Base-by-base conservation (phyloP, 2,113 vertebrate species). In the Phalacrocorax aristotelis region DNA sequence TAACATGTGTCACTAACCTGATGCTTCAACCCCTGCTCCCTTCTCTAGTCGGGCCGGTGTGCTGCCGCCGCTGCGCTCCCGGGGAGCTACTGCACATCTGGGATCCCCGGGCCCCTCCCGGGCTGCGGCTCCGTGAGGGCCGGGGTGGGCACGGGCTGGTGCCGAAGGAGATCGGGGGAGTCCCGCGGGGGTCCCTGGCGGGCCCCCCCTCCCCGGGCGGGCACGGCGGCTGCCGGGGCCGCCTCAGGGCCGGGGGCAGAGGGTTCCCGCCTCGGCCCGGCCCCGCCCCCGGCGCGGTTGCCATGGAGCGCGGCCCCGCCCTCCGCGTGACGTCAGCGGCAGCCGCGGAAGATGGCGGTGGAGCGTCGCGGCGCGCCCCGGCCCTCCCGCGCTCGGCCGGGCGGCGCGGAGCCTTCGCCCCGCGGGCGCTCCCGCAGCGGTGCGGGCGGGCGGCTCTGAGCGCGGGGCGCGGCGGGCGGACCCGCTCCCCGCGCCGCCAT, bases 401-500 rank as follows among this genome's bases (percentile, higher is more conserved):
- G 38, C 38, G 38, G 38, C 38, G 38, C 38, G 38, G 38, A 38
- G 38, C 38, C 38, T 38, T 38, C 38, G 38, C 38, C 38, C 38
- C 38, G 38, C 38, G 38, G 38, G 38, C 38, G 38, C 38, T 38
- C 38, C 38, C 38, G 38, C 38, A 38, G 38, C 38, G 38, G 38
- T 38, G 38, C 38, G 38, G 10, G 38, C 38, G 38, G 38, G 38
- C 38, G 38, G 83, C 84, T 21, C 58, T 78, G 82, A 86, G 83
- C 36, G 48, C 27, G 30, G 51, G 42, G 42, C 42, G 42, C 42
- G 42, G 42, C 42, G 13, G 38, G 38, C 49, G 54, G 58, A 32
- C 66, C 46, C 71, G 69, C 94, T 88, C 82, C 75, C 75, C 68
- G 87, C 93, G 32, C 68, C 97, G 97, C 98, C 96, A 99, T 99